Evolutionary conservation across 2,113 vertebrate genomes (phyloP).

Genomic region (Balaeniceps rex): DNA sequence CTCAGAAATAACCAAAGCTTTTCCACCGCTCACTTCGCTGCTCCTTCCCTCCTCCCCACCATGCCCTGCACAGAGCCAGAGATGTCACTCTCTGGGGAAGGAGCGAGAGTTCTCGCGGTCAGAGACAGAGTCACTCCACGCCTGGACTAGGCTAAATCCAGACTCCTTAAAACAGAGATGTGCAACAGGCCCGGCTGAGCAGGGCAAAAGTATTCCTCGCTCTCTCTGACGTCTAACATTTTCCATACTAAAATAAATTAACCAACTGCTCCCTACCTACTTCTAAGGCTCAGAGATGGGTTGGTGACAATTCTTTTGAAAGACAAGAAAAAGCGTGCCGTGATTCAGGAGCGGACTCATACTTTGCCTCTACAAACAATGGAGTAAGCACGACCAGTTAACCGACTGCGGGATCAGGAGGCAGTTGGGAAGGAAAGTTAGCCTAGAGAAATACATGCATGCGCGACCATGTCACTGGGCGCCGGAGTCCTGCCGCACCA

Average conservation of each 20-base stretch:
- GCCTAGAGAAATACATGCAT: not conserved
- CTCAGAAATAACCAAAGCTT: not conserved
- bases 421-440: not conserved
- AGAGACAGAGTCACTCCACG: not conserved
- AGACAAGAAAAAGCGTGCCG: not conserved
- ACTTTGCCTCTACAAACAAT: not conserved
- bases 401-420: not conserved
- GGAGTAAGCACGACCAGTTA: not conserved
- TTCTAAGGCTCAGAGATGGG: not conserved
- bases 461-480: not conserved
- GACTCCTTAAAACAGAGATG: not conserved
- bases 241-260: not conserved
- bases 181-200: not conserved
- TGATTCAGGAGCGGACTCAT: not conserved
- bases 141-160: not conserved
- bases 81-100: not conserved
- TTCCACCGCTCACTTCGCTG: not conserved
- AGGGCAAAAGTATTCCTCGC: not conserved
- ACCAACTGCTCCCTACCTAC: not conserved
- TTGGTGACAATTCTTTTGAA: not conserved
- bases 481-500: not conserved
- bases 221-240: not conserved
- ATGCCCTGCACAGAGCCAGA: not conserved
- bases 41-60: not conserved
- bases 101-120: not conserved